Base-by-base conservation (phyloP, 2,888 invertebrate species). In the Drosophila hamatofila region DNA sequence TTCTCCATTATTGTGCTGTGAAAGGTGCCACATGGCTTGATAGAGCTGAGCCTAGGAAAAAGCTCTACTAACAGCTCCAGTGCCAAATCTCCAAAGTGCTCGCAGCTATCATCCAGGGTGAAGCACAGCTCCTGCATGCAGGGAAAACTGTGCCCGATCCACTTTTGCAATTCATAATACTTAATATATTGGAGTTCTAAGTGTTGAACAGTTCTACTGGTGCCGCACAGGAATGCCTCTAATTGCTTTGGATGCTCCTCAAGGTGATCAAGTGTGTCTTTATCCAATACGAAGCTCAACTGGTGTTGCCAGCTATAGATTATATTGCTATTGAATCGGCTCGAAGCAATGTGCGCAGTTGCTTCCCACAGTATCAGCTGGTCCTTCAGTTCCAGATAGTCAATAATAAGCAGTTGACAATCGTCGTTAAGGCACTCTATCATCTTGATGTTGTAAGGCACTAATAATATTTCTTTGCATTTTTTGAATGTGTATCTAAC, bases 351-450 rank as follows among this genome's bases (percentile, higher is more conserved):
- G 21, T 58, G 16, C 23, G 59, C 27, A 1, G 59, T 57, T 41
- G 79, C 77, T 12, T 62, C 48, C 25, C 44, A 79, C 18, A 79
- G 3, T 0, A 21, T 2, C 12, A 79, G 12, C 52, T 70, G 79
- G n/a, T 70, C 75, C 1, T 3, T 0, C 1, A 77, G 30, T 3
- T 18, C 3, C 39, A 79, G 57, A 30, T 54, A 23, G 1, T 11
- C 48, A 14, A 77, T 44, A 18, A 77, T 66, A 1, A 9, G n/a
- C 30, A 65, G 39, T 21, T 75, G 67, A 9, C 68, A 68, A 42
- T 67, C 67, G 41, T 78, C 67, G 42, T 39, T 77, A 1, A 75
- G 72, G 6, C 5, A 3, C 27, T 49, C 30, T 12, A 49, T 18
- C 18, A 30, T 49, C 7, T 49, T 49, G 18, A 6, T 12, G 7